A percentile compares a stretch with the other conserved stretches of the same genome.
phyloP scores from a whole-genome alignment of 2,888 invertebrate species.

The Tricholauxania praeusta region DNA sequence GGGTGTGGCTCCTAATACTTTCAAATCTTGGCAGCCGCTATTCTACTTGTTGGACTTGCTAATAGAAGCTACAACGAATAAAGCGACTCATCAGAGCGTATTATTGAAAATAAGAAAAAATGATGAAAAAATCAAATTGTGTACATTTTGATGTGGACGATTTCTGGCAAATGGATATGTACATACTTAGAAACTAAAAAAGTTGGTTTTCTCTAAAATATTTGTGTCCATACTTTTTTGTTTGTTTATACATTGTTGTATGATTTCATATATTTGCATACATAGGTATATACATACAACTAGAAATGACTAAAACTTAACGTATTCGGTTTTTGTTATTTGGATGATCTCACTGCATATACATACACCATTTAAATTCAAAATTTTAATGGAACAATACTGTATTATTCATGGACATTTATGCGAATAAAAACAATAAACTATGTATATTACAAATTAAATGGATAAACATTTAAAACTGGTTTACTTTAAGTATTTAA shows the following conservation, averaged over 20 bases:
- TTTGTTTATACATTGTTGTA: background rate
- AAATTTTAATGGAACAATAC: too few species aligned
- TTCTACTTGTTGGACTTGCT: background rate
- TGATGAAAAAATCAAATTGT: too few species aligned
- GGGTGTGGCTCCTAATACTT: constrained; percentile 21
- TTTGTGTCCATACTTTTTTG: background rate
- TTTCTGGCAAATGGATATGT: background rate
- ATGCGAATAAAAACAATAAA: too few species aligned
- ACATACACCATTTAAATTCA: too few species aligned
- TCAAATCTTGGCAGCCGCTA: constrained; percentile 20
- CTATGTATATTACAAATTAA: too few species aligned
- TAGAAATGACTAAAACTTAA: background rate
- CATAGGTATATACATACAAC: background rate
- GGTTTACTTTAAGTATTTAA: too few species aligned
- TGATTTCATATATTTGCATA: background rate
- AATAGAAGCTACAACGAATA: background rate
- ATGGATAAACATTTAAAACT: too few species aligned
- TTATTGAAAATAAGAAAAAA: too few species aligned
- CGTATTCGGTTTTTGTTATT: background rate
- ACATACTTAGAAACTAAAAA: background rate
- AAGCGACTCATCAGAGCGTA: background rate
- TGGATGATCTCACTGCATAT: constrained; percentile 2
- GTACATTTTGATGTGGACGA: too few species aligned
- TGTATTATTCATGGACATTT: too few species aligned
- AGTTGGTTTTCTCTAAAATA: background rate